phyloP scores from a whole-genome alignment of 2,888 invertebrate genomes.

The Steinernema scapterisci region DNA sequence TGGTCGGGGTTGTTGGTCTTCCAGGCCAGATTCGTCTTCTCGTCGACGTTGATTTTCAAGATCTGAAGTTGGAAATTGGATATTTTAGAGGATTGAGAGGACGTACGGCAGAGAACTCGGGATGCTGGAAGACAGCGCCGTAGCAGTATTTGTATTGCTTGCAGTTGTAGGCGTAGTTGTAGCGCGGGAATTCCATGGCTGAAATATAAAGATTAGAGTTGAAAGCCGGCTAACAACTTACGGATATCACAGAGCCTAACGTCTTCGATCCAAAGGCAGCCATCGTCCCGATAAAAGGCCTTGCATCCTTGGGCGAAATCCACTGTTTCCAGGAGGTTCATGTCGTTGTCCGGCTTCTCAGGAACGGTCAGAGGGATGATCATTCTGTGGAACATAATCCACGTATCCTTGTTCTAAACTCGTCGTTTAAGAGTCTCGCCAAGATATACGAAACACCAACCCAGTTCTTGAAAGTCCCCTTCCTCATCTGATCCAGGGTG shows the following conservation, averaged over 20 bases:
- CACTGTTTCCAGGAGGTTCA: conserved; percentile 43
- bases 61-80: conserved; percentile 62
- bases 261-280: conserved; percentile 7
- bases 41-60: conserved; percentile 69
- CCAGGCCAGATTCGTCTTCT: conserved; percentile 67
- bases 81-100: not conserved
- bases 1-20: conserved; percentile 61
- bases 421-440: not conserved
- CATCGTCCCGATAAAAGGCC: not conserved
- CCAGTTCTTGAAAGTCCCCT: conserved; percentile 39
- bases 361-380: conserved; percentile 74
- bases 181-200: conserved; percentile 80
- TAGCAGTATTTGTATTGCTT: conserved; percentile 83
- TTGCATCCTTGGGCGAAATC: not conserved
- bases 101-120: conserved; percentile 10
- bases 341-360: conserved; percentile 43
- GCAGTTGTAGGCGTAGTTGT: conserved; percentile 78
- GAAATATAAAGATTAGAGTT: conserved; percentile 1
- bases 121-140: conserved; percentile 69
- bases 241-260: not conserved
- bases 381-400: conserved; percentile 73
- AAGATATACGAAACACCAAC: conserved; percentile 35
- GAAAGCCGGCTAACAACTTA: not conserved
- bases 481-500: conserved; percentile 46
- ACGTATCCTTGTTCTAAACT: conserved; percentile 39